These are phyloP conservation scores for Pachycephus smyrnensis DNA, from an alignment of 2,888 invertebrate species.

Conservation along the genomic window DNA sequence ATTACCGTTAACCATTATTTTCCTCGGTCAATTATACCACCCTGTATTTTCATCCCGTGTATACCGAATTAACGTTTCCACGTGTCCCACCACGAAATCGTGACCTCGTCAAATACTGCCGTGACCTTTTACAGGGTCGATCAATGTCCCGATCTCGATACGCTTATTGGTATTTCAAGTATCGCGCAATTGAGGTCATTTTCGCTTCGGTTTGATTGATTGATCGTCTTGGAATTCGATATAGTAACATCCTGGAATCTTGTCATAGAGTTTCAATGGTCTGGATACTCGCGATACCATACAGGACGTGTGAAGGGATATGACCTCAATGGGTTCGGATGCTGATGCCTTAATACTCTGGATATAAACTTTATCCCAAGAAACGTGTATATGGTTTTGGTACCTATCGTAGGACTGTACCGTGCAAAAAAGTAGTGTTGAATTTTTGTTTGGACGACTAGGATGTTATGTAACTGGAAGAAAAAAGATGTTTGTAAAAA, in stretches of 20 bases:
- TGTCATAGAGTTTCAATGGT: not conserved
- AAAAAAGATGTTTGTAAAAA: too few species aligned
- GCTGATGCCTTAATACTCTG: not conserved
- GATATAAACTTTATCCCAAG: not conserved
- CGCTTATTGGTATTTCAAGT: slow-evolving; percentile 10
- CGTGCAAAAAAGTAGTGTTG: not conserved
- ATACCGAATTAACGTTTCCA: not conserved
- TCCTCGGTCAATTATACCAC: not conserved
- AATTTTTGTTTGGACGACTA: not conserved
- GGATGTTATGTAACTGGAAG: not conserved
- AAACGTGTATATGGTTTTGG: not conserved
- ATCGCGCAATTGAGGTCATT: not conserved
- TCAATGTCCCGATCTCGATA: slow-evolving; percentile 5
- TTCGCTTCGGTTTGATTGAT: not conserved
- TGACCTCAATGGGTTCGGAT: not conserved
- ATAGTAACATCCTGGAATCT: not conserved
- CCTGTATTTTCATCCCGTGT: not conserved
- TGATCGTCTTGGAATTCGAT: not conserved
- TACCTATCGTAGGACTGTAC: not conserved
- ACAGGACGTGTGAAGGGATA: not conserved
- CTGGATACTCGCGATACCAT: not conserved
- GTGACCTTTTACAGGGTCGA: slow-evolving; percentile 8
- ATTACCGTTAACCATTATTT: not conserved
- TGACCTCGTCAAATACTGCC: not conserved
- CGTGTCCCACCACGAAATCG: not conserved